Conservation (phyloP, 2,888 invertebrate species). For the Hypomecis punctinalis region DNA sequence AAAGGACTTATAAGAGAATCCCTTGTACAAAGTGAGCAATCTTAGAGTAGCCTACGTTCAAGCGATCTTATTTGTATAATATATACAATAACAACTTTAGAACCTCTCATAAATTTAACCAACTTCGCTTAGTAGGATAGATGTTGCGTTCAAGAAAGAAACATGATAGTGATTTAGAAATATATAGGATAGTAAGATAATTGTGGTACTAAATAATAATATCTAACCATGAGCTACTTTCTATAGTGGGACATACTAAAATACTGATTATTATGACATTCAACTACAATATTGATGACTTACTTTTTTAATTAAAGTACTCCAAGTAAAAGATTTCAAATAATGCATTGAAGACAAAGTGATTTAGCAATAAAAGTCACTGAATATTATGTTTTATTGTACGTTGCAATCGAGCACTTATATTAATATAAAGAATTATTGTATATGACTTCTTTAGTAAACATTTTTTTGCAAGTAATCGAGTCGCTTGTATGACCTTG, state of each 20-base stretch:
- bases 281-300: not conserved
- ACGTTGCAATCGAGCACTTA: slow-evolving; percentile 27
- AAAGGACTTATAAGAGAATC: slow-evolving; percentile 81
- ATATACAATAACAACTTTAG: slow-evolving; percentile 75
- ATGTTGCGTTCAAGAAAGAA: slow-evolving; percentile 23
- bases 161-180: not conserved
- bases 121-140: slow-evolving; percentile 31
- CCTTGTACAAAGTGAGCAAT: slow-evolving; percentile 84
- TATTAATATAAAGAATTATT: slow-evolving; percentile 39
- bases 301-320: not conserved
- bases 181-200: not conserved
- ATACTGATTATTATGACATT: not conserved
- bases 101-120: slow-evolving; percentile 54
- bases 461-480: slow-evolving; percentile 68
- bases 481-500: slow-evolving; percentile 55
- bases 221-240: not conserved
- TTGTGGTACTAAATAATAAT: not conserved
- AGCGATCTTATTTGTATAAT: slow-evolving; percentile 74
- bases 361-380: not conserved
- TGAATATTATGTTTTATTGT: slow-evolving; percentile 13
- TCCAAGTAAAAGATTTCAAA: not conserved
- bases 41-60: slow-evolving; percentile 77
- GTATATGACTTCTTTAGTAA: slow-evolving; percentile 53
- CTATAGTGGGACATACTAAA: not conserved
- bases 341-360: not conserved